These are phyloP conservation scores for Microplitis deprimator DNA, from an alignment of 2,888 invertebrate genomes.

Conservation along the genomic window DNA sequence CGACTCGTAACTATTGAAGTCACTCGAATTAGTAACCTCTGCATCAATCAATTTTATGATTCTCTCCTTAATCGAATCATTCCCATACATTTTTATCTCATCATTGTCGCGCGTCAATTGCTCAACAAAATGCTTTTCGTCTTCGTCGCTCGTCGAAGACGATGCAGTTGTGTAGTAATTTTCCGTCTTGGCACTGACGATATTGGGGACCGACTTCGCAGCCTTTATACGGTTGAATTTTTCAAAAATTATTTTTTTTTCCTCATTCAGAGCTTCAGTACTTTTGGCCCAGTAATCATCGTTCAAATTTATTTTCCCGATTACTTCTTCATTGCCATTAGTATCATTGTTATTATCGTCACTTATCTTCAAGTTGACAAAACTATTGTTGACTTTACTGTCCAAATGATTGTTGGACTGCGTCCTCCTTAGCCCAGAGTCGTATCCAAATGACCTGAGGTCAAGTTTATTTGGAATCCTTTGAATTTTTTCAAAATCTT, in stretches of 20 bases:
- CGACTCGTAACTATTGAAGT: constrained; percentile 19
- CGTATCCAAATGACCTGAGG: constrained; percentile 62
- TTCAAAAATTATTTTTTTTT: constrained; percentile 37
- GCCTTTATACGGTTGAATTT: constrained; percentile 53
- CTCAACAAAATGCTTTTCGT: constrained; percentile 13
- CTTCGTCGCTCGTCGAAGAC: constrained; percentile 1
- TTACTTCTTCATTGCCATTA: background rate
- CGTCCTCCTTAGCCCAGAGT: constrained; percentile 59
- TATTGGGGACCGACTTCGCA: constrained; percentile 65
- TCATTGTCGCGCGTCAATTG: background rate
- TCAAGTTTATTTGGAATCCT: constrained; percentile 63
- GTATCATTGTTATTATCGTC: constrained; percentile 35
- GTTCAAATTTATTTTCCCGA: background rate
- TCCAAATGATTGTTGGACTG: constrained; percentile 62
- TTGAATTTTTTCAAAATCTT: constrained; percentile 42
- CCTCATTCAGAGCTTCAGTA: constrained; percentile 51
- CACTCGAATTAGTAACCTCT: background rate
- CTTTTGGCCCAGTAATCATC: constrained; percentile 54
- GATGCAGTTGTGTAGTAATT: background rate
- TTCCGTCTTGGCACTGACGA: constrained; percentile 50
- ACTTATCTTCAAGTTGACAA: constrained; percentile 48
- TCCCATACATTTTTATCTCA: background rate
- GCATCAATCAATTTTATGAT: background rate
- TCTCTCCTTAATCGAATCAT: background rate
- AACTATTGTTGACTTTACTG: constrained; percentile 44